Conservation (phyloP, 2,797 vertebrate species). For the Aselliscus stoliczkanus region DNA sequence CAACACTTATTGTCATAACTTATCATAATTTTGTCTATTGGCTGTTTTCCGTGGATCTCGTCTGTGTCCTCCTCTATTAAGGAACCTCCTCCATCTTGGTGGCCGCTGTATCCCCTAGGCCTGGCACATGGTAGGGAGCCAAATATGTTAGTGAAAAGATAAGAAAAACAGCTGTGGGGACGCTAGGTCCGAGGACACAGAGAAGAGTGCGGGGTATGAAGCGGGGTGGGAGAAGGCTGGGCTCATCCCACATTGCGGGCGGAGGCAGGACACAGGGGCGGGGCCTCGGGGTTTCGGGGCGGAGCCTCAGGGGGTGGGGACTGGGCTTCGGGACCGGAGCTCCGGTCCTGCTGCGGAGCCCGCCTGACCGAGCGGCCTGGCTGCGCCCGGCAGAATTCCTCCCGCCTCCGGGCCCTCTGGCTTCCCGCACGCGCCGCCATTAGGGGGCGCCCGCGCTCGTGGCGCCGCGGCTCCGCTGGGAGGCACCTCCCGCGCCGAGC, state of each 20-base stretch:
- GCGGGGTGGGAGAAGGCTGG: no score
- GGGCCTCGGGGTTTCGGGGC: background rate
- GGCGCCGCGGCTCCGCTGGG: slow-evolving; percentile 19
- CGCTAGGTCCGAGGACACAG: accelerated
- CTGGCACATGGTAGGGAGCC: background rate
- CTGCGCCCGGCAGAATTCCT: background rate
- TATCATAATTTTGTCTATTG: background rate
- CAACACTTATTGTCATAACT: background rate
- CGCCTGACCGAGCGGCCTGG: background rate
- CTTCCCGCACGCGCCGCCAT: background rate
- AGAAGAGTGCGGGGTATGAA: accelerated
- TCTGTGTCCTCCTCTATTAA: background rate
- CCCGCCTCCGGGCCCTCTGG: background rate
- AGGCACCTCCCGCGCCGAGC: slow-evolving; percentile 45
- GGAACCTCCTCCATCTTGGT: background rate
- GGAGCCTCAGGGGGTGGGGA: background rate
- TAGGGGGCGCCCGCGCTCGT: slow-evolving; percentile 51
- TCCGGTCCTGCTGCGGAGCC: background rate
- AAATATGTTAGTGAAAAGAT: background rate
- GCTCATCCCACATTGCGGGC: background rate
- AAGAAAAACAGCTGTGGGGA: background rate
- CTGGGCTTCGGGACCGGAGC: background rate
- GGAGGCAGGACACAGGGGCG: background rate
- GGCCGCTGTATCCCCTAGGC: background rate
- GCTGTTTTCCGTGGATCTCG: background rate